Percentiles rank a stretch among this genome's conserved stretches.
Conservation (phyloP, 2,797 vertebrate species). For the Falco berigora region DNA sequence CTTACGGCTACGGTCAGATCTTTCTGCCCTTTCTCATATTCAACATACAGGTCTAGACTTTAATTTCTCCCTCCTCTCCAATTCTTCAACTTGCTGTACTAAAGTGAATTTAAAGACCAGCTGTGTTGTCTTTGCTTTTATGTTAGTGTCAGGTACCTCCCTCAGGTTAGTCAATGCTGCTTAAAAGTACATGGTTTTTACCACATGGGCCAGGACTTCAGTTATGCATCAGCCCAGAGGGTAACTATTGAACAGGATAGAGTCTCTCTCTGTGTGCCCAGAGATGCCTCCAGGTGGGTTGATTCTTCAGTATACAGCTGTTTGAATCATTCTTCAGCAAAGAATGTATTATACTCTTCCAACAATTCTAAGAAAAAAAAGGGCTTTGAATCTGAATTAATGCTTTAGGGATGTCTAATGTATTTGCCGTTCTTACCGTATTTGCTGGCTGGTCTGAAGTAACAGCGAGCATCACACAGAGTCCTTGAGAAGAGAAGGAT, state of each 20-base stretch:
- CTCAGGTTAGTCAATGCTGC: neutral
- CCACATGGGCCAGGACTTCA: neutral
- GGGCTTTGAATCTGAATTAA: neutral
- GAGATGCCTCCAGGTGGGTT: neutral
- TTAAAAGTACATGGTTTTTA: neutral
- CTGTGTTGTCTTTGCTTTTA: neutral
- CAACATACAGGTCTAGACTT: neutral
- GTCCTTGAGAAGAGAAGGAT: constrained; percentile 19
- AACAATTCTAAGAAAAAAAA: neutral
- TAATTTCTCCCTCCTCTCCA: neutral
- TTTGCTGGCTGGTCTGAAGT: constrained; percentile 52
- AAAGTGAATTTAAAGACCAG: neutral
- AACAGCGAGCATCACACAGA: constrained; percentile 37
- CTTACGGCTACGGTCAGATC: neutral
- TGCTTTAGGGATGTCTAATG: neutral
- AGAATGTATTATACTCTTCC: neutral
- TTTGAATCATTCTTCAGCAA: neutral
- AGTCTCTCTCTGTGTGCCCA: neutral
- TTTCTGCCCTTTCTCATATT: neutral
- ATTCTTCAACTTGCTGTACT: neutral
- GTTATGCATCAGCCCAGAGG: neutral
- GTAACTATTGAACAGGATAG: neutral
- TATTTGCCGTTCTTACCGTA: constrained; percentile 31
- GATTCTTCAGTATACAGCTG: neutral
- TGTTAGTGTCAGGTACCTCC: neutral